Evolutionary conservation across 1,140 invertebrate genomes (phyloP).

Genomic region (Caenorhabditis remanei): DNA sequence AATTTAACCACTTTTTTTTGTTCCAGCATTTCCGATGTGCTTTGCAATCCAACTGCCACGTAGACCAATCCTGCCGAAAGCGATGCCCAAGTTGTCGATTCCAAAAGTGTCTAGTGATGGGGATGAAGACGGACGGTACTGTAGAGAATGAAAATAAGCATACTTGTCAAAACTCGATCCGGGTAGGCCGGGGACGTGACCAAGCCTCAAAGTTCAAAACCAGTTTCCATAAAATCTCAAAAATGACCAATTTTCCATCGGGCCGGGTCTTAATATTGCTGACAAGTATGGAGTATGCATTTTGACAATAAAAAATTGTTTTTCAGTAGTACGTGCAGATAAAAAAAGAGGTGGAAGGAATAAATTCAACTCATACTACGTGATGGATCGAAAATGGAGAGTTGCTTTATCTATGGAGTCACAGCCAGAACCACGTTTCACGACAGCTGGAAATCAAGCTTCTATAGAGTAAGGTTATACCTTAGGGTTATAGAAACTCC

Average conservation of each 20-base stretch:
- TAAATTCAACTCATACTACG: constrained; percentile 91
- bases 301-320: constrained; percentile 59
- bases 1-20: too few species aligned
- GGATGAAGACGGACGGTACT: constrained; percentile 99
- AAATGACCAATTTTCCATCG: too few species aligned
- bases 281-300: not conserved
- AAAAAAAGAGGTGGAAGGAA: constrained; percentile 97
- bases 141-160: too few species aligned
- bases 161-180: too few species aligned
- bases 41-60: constrained; percentile 88
- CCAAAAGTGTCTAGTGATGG: constrained; percentile 97
- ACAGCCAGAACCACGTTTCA: not conserved
- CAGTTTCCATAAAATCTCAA: too few species aligned
- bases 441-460: constrained; percentile 49
- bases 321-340: constrained; percentile 94
- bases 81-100: constrained; percentile 97
- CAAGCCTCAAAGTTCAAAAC: too few species aligned
- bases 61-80: constrained; percentile 95
- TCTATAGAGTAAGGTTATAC: not conserved
- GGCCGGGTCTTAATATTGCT: too few species aligned
- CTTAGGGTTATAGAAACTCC: too few species aligned
- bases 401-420: not conserved
- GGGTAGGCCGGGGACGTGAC: too few species aligned
- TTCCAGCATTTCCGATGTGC: constrained; percentile 63
- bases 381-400: constrained; percentile 59